Evolutionary conservation across 2,888 invertebrate genomes (phyloP).

Genomic region (Acanthococcus lagerstroemiae): DNA sequence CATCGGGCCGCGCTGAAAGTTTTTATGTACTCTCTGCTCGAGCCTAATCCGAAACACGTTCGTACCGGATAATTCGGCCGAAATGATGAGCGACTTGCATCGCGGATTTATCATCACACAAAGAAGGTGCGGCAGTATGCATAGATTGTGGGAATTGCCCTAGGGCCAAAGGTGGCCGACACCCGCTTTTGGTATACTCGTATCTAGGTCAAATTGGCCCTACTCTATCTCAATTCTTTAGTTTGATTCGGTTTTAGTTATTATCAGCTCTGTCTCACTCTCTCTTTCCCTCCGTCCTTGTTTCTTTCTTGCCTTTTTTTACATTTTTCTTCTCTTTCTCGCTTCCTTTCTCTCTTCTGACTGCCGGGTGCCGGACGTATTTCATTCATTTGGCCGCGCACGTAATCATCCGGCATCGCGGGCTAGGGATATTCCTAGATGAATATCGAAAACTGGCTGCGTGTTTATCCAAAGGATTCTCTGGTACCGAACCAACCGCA

Average conservation of each 20-base stretch:
- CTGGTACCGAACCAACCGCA: no score
- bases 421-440: neutral
- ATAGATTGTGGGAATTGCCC: conserved; percentile 29
- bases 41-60: conserved; percentile 18
- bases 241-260: conserved; percentile 25
- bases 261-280: conserved; percentile 6
- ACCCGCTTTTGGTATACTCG: conserved; percentile 22
- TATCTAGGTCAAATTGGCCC: conserved; percentile 28
- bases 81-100: conserved; percentile 30
- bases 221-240: conserved; percentile 13
- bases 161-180: conserved; percentile 27
- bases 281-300: neutral
- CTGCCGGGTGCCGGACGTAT: neutral
- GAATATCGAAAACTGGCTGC: neutral
- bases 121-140: conserved; percentile 24
- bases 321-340: neutral
- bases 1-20: no score
- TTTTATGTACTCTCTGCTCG: no score
- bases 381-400: neutral
- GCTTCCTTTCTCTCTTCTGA: no score
- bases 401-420: neutral
- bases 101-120: conserved; percentile 28
- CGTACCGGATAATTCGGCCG: conserved; percentile 22
- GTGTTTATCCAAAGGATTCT: no score
- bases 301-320: neutral